phyloP scores from a whole-genome alignment of 2,113 vertebrate genomes.

The Apaloderma vittatum region DNA sequence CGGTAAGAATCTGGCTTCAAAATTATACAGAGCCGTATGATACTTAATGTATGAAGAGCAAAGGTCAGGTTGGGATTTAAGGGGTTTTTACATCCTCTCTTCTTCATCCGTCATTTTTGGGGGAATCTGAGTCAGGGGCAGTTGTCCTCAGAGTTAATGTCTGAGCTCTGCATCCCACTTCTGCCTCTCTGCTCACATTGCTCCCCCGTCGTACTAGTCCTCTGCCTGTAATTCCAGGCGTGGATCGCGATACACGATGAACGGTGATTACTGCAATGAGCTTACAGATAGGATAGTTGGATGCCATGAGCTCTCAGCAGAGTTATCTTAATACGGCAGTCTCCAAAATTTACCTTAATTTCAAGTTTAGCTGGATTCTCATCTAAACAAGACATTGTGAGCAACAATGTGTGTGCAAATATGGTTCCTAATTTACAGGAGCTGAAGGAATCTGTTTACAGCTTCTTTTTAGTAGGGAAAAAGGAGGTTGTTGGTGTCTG shows the following conservation, averaged over 20 bases:
- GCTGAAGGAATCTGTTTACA: background rate
- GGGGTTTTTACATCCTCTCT: background rate
- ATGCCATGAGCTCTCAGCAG: background rate
- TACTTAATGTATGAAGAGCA: background rate
- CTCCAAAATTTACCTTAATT: background rate
- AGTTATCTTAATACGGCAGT: background rate
- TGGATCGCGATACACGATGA: too few relatives aligned
- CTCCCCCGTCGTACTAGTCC: fast-evolving
- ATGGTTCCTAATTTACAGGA: background rate
- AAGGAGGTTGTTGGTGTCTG: background rate
- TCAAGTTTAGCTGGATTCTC: background rate
- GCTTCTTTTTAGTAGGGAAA: background rate
- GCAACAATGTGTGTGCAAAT: background rate
- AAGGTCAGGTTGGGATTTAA: background rate
- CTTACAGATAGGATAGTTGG: fast-evolving
- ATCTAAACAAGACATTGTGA: background rate
- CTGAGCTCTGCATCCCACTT: background rate
- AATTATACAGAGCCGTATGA: background rate
- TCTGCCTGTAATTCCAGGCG: background rate
- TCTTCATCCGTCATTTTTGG: background rate
- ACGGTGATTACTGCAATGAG: background rate
- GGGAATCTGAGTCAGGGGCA: background rate
- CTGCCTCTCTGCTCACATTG: background rate
- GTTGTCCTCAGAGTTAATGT: background rate
- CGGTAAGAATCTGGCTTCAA: background rate